Percentiles rank a stretch among this genome's conserved stretches.
Conservation (phyloP, 2,797 vertebrate species). For the Staurois parvus region DNA sequence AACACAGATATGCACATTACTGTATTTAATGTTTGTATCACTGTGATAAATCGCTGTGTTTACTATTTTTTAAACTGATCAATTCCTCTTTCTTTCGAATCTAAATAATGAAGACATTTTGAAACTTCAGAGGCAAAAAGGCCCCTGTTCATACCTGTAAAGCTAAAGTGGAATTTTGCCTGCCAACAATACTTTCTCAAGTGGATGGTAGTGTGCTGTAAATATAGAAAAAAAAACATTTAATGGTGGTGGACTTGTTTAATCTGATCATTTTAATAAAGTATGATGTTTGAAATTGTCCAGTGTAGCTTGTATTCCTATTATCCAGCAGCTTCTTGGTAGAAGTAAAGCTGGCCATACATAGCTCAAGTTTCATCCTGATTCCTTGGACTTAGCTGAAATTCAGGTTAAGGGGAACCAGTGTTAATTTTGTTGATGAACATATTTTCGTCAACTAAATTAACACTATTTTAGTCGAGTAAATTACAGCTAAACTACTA, state of each 20-base stretch:
- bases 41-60: neutral
- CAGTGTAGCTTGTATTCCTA: neutral
- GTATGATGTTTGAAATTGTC: conserved; percentile 66
- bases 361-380: no score
- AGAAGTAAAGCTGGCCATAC: no score
- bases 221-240: neutral
- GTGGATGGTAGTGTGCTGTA: neutral
- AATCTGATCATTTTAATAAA: neutral
- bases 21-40: conserved; percentile 4
- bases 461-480: no score
- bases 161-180: neutral
- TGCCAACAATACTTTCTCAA: neutral
- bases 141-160: neutral
- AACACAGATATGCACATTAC: neutral
- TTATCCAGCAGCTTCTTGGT: neutral
- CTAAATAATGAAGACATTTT: neutral
- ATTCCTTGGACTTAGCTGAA: no score
- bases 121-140: neutral
- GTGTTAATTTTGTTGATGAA: no score
- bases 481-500: no score
- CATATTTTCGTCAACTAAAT: no score
- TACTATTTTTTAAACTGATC: neutral
- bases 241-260: neutral
- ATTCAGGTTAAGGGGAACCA: no score
- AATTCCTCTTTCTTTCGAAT: neutral